Evolutionary conservation across 1,140 invertebrate genomes (phyloP).

Genomic region (Zaprionus gabonicus): DNA sequence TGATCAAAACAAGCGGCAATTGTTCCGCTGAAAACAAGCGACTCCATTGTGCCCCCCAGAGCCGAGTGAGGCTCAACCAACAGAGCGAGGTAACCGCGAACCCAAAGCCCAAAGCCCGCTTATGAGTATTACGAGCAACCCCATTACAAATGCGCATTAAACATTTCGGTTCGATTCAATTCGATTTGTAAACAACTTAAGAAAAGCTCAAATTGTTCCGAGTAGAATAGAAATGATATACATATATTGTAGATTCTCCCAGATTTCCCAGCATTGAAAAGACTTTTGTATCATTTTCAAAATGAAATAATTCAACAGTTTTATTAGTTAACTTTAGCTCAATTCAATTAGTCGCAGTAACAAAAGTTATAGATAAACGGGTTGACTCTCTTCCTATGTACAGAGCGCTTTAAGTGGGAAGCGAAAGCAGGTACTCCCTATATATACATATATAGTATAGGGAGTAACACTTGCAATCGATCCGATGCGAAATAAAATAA

Average conservation of each 20-base stretch:
- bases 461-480: constrained; percentile 16
- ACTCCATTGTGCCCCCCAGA: constrained; percentile 52
- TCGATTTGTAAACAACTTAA: too few relatives aligned
- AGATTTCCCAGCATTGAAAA: constrained; percentile 3
- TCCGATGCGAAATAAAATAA: constrained; percentile 40
- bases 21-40: constrained; percentile 56
- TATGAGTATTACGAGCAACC: constrained; percentile 28
- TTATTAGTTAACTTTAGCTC: constrained; percentile 54
- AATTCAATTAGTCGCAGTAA: constrained; percentile 52
- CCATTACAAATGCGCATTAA: constrained; percentile 57
- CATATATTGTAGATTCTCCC: neutral
- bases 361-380: constrained; percentile 47
- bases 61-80: neutral
- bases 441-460: neutral
- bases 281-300: constrained; percentile 31
- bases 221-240: neutral
- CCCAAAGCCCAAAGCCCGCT: constrained; percentile 17
- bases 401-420: constrained; percentile 44
- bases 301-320: constrained; percentile 59
- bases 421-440: constrained; percentile 8
- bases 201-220: neutral
- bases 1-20: constrained; percentile 62
- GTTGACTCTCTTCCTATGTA: constrained; percentile 21
- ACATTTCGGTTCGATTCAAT: constrained; percentile 15
- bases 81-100: neutral